Evolutionary conservation across 2,113 vertebrate species (phyloP), one percentile per base, ranked within the genome.

Genomic region (Tor tambroides): DNA sequence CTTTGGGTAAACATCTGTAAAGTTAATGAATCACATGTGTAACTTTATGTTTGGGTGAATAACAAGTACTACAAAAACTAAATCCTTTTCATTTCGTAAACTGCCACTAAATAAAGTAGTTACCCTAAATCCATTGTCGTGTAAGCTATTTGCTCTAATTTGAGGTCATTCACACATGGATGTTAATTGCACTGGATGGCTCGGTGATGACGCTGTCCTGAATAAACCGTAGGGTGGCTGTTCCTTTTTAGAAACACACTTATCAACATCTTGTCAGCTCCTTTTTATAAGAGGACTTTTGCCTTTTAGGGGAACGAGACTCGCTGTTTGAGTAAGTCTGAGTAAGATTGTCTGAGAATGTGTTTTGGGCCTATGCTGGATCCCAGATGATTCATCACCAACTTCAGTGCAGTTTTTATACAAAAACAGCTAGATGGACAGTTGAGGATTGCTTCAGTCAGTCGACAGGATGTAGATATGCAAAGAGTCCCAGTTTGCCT

Each of bases 71-170:
- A 76, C 17, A 26, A 71, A 69, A 69, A 43, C 19, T 1, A 72
- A 74, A 38, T 41, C 32, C 35, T 12, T 9, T 63, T 63, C 8
- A 26, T 26, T 63, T 63, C 21, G 1, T 54, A 54, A 54, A 19
- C 6, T 30, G 79, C 59, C 26, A 78, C 67, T 86, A 88, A 90
- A 87, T 87, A 80, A 89, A 90, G 89, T 83, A 88, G 59, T 49
- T 61, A 61, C 77, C 23, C 35, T 86, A 79, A 89, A 89, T 76
- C 71, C 54, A 75, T 72, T 46, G 86, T 86, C 38, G 63, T 78
- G 76, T 77, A 86, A 85, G 83, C 91, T 90, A 86, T 91, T 90
- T 89, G 87, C 71, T 80, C 80, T 90, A 89, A 91, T 92, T 90
- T 89, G 80, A 81, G 51, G 83, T 88, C 84, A 83, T 92, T 92